Conservation (phyloP, 2,113 vertebrate species). For the Anseranas semipalmata region DNA sequence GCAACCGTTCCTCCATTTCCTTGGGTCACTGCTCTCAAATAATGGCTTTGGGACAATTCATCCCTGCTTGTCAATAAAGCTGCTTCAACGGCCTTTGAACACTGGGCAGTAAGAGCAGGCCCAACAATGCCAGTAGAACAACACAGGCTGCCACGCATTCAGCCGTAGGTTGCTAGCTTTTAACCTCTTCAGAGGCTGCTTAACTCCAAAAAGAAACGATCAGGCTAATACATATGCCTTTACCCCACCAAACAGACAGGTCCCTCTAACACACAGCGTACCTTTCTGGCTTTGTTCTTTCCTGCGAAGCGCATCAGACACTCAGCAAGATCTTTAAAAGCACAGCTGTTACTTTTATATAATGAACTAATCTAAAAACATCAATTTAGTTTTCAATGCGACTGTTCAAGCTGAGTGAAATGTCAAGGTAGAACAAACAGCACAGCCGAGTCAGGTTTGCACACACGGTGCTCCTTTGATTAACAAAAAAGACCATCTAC, state of each 20-base stretch:
- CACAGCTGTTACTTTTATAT: not conserved
- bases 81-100: not conserved
- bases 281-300: not conserved
- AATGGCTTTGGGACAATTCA: conserved; percentile 11
- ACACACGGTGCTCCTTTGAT: not conserved
- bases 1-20: not conserved
- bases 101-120: not conserved
- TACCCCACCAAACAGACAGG: not conserved
- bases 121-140: not conserved
- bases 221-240: not conserved
- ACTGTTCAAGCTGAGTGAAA: not conserved
- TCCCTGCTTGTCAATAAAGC: not conserved
- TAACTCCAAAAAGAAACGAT: not conserved
- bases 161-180: not conserved
- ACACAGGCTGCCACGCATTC: not conserved
- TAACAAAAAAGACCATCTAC: conserved; percentile 8
- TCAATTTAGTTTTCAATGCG: not conserved
- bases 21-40: conserved; percentile 49
- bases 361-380: not conserved
- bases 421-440: not conserved
- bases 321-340: not conserved
- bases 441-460: not conserved
- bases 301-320: not conserved
- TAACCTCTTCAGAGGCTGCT: not conserved
- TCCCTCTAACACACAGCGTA: not conserved